Evolutionary conservation across 2,113 vertebrate genomes (phyloP).

Genomic region (Erythrocercus mccallii): DNA sequence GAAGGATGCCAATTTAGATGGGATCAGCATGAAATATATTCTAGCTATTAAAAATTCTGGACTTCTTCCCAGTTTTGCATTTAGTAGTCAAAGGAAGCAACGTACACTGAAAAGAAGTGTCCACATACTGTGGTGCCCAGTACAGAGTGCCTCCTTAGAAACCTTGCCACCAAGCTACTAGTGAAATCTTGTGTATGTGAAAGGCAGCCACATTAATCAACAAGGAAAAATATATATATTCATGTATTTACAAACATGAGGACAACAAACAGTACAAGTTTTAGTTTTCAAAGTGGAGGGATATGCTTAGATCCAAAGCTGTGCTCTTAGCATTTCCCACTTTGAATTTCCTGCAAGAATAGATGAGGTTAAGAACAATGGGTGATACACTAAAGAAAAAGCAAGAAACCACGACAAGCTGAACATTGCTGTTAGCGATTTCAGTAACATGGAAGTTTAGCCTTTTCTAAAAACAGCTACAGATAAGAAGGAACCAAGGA

Average conservation of each 20-base stretch:
- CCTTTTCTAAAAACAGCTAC: not conserved
- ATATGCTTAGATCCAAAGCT: not conserved
- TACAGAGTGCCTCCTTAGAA: not conserved
- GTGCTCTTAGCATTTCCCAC: not conserved
- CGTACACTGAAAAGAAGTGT: not conserved
- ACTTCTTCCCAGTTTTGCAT: slow-evolving; percentile 9
- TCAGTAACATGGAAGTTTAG: not conserved
- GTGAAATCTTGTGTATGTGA: not conserved
- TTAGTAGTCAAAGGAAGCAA: slow-evolving; percentile 5
- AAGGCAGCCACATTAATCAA: not conserved
- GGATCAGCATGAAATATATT: slow-evolving; percentile 21
- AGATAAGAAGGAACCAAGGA: not conserved
- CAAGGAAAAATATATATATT: not conserved
- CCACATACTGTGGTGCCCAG: not conserved
- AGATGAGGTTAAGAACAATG: not conserved
- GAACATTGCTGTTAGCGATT: not conserved
- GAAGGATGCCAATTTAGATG: not conserved
- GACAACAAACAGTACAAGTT: not conserved
- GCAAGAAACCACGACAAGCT: not conserved
- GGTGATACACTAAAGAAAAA: not conserved
- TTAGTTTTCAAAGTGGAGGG: not conserved
- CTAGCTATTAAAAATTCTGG: slow-evolving; percentile 25
- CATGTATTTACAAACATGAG: not conserved
- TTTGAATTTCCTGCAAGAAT: slow-evolving; percentile 1
- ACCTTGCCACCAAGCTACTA: not conserved